Base-by-base conservation (phyloP, 2,113 vertebrate species). In the Bubalus kerabau region DNA sequence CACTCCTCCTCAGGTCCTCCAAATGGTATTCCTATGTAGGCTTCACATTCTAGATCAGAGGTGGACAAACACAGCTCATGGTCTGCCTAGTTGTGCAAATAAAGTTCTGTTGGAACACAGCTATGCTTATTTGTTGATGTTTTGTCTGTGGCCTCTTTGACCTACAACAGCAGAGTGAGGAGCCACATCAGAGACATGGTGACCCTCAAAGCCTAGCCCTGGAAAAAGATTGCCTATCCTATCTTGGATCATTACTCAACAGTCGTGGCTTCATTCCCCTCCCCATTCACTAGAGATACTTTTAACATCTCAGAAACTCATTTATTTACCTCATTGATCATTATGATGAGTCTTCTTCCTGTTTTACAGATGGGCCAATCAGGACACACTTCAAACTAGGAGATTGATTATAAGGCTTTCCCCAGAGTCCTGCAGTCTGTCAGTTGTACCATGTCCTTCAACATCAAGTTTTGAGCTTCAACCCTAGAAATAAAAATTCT, bases 281-380 rank as follows among this genome's bases (percentile, higher is more conserved):
- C 28, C 84, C 17, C 89, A 59, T 60, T 95, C 15, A 76, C n/a
- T 56, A 87, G 43, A 80, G 52, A 92, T 86, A 82, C 6, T 46
- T 95, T 50, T 89, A 86, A 40, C 32, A 24, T 87, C 81, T 92
- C 59, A 90, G 89, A 97, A 95, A 48, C 30, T 92, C 40, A 14
- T 88, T 60, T 78, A 40, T 87, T 78, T 46, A 56, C 54, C 50
- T 81, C 36, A 60, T 80, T 94, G 60, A 26, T 88, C 84, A 62
- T n/a, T 96, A 52, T 95, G 86, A 92, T 16, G 26, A 54, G 48
- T 88, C 26, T 94, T 89, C 91, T 92, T 89, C 95, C 67, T 90
- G 7, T 84, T 94, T 95, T 93, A 82, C 28, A 89, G 46, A 74
- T 90, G 56, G 46, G 48, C 60, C 87, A 57, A n/a, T 76, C 94